A percentile compares a stretch with the other conserved stretches of the same genome.
Evolutionary conservation across 1,140 invertebrate species (phyloP).

Genomic region (Drosophila athabasca): DNA sequence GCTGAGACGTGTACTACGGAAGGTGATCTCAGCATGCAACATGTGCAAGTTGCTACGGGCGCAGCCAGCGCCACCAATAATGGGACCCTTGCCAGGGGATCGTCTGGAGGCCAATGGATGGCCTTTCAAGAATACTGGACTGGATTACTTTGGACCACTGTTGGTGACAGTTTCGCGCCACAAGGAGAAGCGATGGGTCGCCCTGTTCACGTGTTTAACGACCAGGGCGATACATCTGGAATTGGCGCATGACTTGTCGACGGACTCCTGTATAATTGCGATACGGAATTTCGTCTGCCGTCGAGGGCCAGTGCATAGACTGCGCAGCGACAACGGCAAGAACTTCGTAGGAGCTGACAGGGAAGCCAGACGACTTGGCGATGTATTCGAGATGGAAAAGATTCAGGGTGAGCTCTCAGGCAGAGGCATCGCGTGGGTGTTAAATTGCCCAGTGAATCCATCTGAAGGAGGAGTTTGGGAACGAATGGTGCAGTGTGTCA

Average conservation of each 20-base stretch:
- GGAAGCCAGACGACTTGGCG: too few relatives aligned
- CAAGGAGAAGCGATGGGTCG: slow-evolving; percentile 5
- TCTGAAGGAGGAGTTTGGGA: too few relatives aligned
- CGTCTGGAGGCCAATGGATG: too few relatives aligned
- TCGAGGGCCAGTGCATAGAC: background rate
- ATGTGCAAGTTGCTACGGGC: background rate
- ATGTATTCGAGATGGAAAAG: background rate
- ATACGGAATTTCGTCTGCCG: slow-evolving; percentile 1
- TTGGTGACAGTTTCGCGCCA: background rate
- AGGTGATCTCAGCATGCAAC: background rate
- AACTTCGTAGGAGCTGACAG: slow-evolving; percentile 1
- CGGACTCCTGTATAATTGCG: slow-evolving; percentile 3
- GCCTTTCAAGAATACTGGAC: too few relatives aligned
- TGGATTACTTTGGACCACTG: too few relatives aligned
- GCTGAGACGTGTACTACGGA: slow-evolving; percentile 3
- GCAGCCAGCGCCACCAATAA: too few relatives aligned
- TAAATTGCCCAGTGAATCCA: background rate
- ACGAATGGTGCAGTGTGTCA: too few relatives aligned
- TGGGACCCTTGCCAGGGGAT: too few relatives aligned
- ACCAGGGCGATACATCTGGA: background rate
- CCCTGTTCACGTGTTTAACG: background rate
- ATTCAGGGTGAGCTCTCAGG: slow-evolving; percentile 1
- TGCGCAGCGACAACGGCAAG: slow-evolving; percentile 9
- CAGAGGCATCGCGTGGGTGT: slow-evolving; percentile 5
- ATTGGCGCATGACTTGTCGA: background rate